Percentiles rank a stretch among this genome's conserved stretches.
Conservation (phyloP, 2,797 vertebrate genomes). For the Xenopus petersii region DNA sequence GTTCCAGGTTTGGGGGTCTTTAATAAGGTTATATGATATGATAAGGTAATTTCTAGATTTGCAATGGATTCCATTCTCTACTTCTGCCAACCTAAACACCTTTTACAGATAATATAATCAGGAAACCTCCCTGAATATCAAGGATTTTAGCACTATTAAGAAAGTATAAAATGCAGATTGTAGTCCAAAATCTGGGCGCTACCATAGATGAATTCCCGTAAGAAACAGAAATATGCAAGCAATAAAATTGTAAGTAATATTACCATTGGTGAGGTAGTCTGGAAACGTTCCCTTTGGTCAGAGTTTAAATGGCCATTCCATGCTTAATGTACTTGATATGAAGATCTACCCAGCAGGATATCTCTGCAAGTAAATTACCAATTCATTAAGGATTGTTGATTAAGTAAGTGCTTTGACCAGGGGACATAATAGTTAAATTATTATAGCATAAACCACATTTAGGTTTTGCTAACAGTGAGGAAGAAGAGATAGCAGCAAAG, state of each 20-base stretch:
- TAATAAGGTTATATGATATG: too few species aligned
- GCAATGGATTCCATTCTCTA: too few species aligned
- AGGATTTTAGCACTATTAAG: too few species aligned
- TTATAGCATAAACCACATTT: slow-evolving; percentile 45
- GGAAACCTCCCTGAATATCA: too few species aligned
- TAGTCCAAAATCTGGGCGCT: too few species aligned
- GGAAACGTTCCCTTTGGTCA: slow-evolving; percentile 44
- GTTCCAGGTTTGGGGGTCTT: too few species aligned
- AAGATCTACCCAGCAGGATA: slow-evolving; percentile 44
- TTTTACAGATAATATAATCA: too few species aligned
- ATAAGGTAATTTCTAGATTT: too few species aligned
- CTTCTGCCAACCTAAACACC: too few species aligned
- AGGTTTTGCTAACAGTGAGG: slow-evolving; percentile 36
- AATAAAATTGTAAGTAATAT: slow-evolving; percentile 33
- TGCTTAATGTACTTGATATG: slow-evolving; percentile 47
- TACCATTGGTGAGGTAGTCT: slow-evolving; percentile 28
- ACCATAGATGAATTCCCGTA: slow-evolving; percentile 20
- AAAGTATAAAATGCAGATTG: too few species aligned
- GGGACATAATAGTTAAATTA: slow-evolving; percentile 49
- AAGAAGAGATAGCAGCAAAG: not conserved
- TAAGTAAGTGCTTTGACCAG: slow-evolving; percentile 49
- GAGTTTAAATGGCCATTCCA: slow-evolving; percentile 48
- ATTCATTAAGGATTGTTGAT: slow-evolving; percentile 50
- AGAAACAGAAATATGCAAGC: slow-evolving; percentile 24
- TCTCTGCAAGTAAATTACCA: slow-evolving; percentile 48